Conservation (phyloP, 2,797 vertebrate genomes). For the Typhlichthys eigenmanni region DNA sequence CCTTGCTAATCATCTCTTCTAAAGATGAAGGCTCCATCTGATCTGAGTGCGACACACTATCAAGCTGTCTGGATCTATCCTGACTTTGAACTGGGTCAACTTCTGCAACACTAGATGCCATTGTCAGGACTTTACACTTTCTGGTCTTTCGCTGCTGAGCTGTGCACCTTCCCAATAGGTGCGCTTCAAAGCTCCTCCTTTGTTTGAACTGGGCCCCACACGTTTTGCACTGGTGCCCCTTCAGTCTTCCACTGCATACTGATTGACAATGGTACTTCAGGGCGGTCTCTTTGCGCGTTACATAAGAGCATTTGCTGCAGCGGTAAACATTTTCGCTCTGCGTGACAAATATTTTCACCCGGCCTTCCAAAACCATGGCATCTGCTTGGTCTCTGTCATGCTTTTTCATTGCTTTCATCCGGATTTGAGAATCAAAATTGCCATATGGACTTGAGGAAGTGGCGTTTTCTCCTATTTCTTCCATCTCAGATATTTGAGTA, state of each 20-base stretch:
- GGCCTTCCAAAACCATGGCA: conserved; percentile 87
- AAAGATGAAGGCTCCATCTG: not conserved
- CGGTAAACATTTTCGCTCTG: conserved; percentile 76
- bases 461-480: not conserved
- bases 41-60: conserved; percentile 1
- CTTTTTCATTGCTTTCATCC: conserved; percentile 81
- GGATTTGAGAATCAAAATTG: conserved; percentile 59
- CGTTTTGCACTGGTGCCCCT: conserved; percentile 74
- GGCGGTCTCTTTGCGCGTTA: conserved; percentile 81
- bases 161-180: conserved; percentile 84
- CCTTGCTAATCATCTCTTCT: not conserved
- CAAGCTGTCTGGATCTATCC: conserved; percentile 11
- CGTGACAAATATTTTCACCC: conserved; percentile 91
- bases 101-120: conserved; percentile 1
- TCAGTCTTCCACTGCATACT: conserved; percentile 74
- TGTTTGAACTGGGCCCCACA: conserved; percentile 91
- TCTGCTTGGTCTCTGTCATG: conserved; percentile 91
- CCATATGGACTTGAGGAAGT: not conserved
- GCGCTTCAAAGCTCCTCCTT: conserved; percentile 85
- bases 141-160: conserved; percentile 70
- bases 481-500: conserved; percentile 5
- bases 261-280: conserved; percentile 80
- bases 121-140: conserved; percentile 30
- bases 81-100: not conserved
- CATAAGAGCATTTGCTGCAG: conserved; percentile 83